Evolutionary conservation across 2,888 invertebrate genomes (phyloP).

Genomic region (Zaprionus lineosus): DNA sequence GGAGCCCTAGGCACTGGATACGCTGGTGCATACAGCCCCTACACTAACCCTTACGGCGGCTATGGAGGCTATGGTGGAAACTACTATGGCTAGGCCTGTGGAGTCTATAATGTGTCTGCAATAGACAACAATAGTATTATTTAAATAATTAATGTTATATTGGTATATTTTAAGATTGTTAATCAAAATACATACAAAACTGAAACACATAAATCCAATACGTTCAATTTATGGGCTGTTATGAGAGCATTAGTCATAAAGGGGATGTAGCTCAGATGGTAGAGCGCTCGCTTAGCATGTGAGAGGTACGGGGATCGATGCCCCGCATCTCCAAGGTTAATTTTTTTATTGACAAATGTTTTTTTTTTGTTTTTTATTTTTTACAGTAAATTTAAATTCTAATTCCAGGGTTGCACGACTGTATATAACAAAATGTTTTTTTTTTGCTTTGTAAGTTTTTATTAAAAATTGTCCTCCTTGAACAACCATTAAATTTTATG

Average conservation of each 20-base stretch:
- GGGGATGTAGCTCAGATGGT: slow-evolving; percentile 83
- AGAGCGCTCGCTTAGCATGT: slow-evolving; percentile 83
- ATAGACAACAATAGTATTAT: slow-evolving; percentile 46
- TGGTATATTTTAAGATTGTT: slow-evolving; percentile 50
- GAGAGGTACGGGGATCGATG: slow-evolving; percentile 83
- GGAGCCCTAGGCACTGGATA: slow-evolving; percentile 44
- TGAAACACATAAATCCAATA: background rate
- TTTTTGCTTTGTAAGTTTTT: no score
- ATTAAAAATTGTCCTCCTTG: no score
- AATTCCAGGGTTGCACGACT: no score
- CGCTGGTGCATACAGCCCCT: slow-evolving; percentile 28
- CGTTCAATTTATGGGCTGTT: slow-evolving; percentile 1
- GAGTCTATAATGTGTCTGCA: background rate
- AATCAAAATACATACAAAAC: slow-evolving; percentile 13
- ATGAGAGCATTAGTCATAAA: fast-evolving
- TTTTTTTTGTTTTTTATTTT: background rate
- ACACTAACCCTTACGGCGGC: slow-evolving; percentile 39
- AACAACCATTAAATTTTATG: no score
- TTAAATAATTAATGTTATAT: slow-evolving; percentile 29
- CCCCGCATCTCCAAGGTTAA: slow-evolving; percentile 81
- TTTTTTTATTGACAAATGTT: no score
- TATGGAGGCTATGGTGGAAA: no score
- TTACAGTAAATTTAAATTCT: background rate
- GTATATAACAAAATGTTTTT: no score
- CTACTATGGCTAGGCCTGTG: slow-evolving; percentile 41